phyloP scores from a whole-genome alignment of 2,113 vertebrate species.

The Bostrychus sinensis region DNA sequence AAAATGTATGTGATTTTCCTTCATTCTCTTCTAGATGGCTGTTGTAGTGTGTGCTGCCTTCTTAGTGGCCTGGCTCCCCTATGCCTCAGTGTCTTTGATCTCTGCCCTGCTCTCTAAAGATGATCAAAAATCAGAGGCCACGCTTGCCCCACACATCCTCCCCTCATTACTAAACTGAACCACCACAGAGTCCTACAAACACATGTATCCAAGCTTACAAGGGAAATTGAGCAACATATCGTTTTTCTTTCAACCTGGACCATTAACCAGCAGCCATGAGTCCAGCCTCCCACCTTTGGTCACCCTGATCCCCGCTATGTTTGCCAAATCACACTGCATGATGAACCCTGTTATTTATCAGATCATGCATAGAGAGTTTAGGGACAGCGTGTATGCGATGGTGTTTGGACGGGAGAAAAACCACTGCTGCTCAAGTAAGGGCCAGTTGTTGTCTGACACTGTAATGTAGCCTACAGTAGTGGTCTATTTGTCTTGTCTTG shows the following conservation, averaged over 20 bases:
- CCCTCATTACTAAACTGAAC: conserved; percentile 54
- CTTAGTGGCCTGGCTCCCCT: conserved; percentile 70
- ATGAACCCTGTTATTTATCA: conserved; percentile 73
- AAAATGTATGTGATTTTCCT: no score
- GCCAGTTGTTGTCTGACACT: neutral
- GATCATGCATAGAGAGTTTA: conserved; percentile 67
- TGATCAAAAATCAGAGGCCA: conserved; percentile 13
- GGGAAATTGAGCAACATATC: conserved; percentile 16
- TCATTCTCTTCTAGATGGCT: conserved; percentile 50
- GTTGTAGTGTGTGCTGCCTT: conserved; percentile 65
- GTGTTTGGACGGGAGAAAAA: conserved; percentile 32
- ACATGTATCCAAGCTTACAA: neutral
- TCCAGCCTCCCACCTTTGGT: conserved; percentile 49
- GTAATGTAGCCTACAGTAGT: neutral
- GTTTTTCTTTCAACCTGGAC: neutral
- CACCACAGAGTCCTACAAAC: conserved; percentile 25
- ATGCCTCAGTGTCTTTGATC: conserved; percentile 62
- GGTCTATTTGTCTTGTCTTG: neutral
- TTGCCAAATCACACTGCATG: conserved; percentile 72
- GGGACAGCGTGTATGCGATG: conserved; percentile 37
- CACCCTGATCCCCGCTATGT: conserved; percentile 58
- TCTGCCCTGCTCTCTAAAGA: conserved; percentile 48
- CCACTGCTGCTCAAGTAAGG: conserved; percentile 39
- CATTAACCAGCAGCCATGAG: neutral
- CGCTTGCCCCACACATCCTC: neutral